A percentile compares a stretch with the other conserved stretches of the same genome.
These are phyloP conservation scores for Akabosia matsudoensis DNA, from an alignment of 1,140 invertebrate genomes.

Conservation along the genomic window DNA sequence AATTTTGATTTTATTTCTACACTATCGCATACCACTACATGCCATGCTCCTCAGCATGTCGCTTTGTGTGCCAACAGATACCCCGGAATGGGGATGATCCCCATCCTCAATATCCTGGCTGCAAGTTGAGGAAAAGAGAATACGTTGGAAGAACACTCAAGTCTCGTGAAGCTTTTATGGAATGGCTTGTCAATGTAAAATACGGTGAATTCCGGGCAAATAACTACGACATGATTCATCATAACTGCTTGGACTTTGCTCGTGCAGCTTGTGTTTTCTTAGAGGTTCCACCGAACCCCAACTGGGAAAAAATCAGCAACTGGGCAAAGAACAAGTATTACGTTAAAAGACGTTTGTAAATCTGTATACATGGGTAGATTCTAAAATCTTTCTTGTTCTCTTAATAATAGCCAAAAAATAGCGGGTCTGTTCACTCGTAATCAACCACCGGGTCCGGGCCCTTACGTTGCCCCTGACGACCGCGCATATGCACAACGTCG, in stretches of 20 bases:
- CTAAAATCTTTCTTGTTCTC: background rate
- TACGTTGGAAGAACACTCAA: conserved; percentile 31
- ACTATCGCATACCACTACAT: background rate
- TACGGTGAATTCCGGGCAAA: conserved; percentile 34
- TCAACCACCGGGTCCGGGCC: background rate
- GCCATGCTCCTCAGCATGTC: background rate
- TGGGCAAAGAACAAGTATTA: conserved; percentile 22
- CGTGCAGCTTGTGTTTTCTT: conserved; percentile 33
- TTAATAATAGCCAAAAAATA: conserved; percentile 3
- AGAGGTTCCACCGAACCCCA: conserved; percentile 32
- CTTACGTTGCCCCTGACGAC: background rate
- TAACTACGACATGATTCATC: conserved; percentile 38
- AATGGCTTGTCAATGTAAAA: conserved; percentile 38
- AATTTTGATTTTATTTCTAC: conserved; percentile 4
- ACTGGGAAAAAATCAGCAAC: conserved; percentile 34
- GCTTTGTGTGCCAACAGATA: conserved; percentile 1
- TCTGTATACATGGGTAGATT: background rate
- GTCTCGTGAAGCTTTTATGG: conserved; percentile 36
- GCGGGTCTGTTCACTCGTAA: background rate
- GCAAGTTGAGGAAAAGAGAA: conserved; percentile 33
- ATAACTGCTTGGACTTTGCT: conserved; percentile 39
- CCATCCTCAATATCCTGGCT: conserved; percentile 42
- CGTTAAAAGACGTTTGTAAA: too few relatives aligned
- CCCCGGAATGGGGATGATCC: conserved; percentile 17
- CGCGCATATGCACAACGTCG: background rate